Percentiles rank a stretch among this genome's conserved stretches.
Evolutionary conservation across 2,888 invertebrate species (phyloP).

Genomic region (Stictocephala bisonia): DNA sequence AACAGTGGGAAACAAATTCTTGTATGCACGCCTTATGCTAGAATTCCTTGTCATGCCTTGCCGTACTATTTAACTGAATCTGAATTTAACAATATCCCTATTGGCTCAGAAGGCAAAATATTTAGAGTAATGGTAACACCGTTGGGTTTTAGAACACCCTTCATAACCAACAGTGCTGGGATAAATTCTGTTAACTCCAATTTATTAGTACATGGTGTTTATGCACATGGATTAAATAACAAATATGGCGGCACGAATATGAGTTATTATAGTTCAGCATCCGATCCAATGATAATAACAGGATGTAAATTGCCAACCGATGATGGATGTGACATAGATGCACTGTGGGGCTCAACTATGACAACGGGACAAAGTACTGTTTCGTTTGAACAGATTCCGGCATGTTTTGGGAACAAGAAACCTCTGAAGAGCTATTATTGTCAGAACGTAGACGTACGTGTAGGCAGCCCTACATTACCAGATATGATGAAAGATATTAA

Average conservation of each 20-base stretch:
- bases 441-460: not conserved
- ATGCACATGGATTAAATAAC: conserved; percentile 19
- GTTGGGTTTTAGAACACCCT: conserved; percentile 3
- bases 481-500: conserved; percentile 4
- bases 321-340: not conserved
- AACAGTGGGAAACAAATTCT: not conserved
- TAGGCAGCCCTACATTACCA: not conserved
- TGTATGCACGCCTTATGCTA: not conserved
- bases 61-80: conserved; percentile 10
- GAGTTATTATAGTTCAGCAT: not conserved
- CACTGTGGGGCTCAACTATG: not conserved
- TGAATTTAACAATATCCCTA: conserved; percentile 8
- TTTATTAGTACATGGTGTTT: not conserved
- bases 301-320: not conserved
- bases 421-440: not conserved
- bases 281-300: conserved; percentile 5
- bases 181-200: conserved; percentile 11
- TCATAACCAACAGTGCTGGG: conserved; percentile 1
- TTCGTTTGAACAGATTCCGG: not conserved
- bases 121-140: not conserved
- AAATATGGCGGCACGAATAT: not conserved
- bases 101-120: not conserved
- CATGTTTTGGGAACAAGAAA: conserved; percentile 16
- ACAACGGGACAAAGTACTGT: not conserved
- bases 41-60: not conserved